These are phyloP conservation scores for Chroicocephalus ridibundus DNA, from an alignment of 2,113 vertebrate species.

Conservation along the genomic window DNA sequence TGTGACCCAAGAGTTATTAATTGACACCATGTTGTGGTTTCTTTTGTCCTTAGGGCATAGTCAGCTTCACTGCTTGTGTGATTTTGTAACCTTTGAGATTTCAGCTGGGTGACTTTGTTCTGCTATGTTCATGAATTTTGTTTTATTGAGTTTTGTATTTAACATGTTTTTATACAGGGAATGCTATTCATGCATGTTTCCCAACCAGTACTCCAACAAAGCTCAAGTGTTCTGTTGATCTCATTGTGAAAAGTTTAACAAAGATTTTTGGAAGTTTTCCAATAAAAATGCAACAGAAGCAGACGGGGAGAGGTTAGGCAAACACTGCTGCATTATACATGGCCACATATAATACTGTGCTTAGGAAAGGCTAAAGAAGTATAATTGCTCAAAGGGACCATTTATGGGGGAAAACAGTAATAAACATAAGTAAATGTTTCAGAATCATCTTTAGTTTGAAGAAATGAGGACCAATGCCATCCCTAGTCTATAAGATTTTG, in stretches of 20 bases:
- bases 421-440: neutral
- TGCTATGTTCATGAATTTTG: neutral
- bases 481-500: neutral
- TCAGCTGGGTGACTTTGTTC: neutral
- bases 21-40: neutral
- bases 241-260: constrained; percentile 19
- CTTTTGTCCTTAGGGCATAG: neutral
- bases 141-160: neutral
- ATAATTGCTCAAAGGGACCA: constrained; percentile 15
- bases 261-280: constrained; percentile 46
- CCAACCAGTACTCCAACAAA: constrained; percentile 15
- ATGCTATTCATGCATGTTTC: neutral
- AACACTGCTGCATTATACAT: constrained; percentile 40
- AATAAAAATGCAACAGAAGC: constrained; percentile 60
- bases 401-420: neutral
- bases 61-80: neutral
- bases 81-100: neutral
- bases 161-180: neutral
- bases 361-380: constrained; percentile 29
- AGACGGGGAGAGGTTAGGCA: constrained; percentile 12
- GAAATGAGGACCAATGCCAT: neutral
- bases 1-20: neutral
- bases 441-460: neutral
- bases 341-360: neutral
- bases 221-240: constrained; percentile 46